A percentile compares a stretch with the other conserved stretches of the same genome.
phyloP scores from a whole-genome alignment of 2,888 invertebrate species.

The Alsophila aescularia region DNA sequence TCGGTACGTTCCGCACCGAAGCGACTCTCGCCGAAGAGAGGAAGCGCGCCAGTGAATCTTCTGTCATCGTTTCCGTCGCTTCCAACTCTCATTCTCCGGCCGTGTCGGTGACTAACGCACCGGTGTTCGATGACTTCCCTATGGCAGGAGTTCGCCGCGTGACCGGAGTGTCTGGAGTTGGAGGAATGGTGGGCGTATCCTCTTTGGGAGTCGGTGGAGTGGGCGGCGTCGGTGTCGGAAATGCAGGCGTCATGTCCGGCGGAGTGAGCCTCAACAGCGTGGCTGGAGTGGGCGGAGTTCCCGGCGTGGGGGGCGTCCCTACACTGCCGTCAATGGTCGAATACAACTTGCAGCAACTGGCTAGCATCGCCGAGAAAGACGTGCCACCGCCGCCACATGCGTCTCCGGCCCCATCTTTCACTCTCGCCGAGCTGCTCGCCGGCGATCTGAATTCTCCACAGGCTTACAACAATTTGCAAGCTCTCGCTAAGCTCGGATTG shows the following conservation, averaged over 20 bases:
- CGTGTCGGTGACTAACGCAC: slow-evolving; percentile 86
- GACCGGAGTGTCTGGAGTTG: slow-evolving; percentile 56
- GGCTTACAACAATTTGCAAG: slow-evolving; percentile 94
- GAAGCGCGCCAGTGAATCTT: slow-evolving; percentile 77
- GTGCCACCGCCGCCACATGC: slow-evolving; percentile 82
- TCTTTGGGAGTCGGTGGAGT: slow-evolving; percentile 62
- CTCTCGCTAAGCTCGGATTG: slow-evolving; percentile 93
- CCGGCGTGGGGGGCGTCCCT: slow-evolving; percentile 64
- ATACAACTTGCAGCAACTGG: slow-evolving; percentile 93
- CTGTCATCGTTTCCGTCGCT: slow-evolving; percentile 70
- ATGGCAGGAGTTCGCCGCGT: slow-evolving; percentile 81
- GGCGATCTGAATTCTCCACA: slow-evolving; percentile 89
- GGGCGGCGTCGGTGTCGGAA: slow-evolving; percentile 61
- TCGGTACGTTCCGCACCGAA: slow-evolving; percentile 90
- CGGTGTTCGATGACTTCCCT: slow-evolving; percentile 90
- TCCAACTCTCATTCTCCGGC: slow-evolving; percentile 77
- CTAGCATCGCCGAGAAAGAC: slow-evolving; percentile 90
- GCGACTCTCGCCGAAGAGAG: slow-evolving; percentile 83
- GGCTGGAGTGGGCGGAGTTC: slow-evolving; percentile 59
- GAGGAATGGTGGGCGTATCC: slow-evolving; percentile 60
- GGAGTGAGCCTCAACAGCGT: slow-evolving; percentile 68
- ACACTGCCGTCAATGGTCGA: slow-evolving; percentile 90
- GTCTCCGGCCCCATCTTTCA: slow-evolving; percentile 87
- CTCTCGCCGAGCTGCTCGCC: slow-evolving; percentile 90
- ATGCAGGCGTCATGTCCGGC: slow-evolving; percentile 58